Evolutionary conservation across 2,888 invertebrate genomes (phyloP).

Genomic region (Ophraella communa): DNA sequence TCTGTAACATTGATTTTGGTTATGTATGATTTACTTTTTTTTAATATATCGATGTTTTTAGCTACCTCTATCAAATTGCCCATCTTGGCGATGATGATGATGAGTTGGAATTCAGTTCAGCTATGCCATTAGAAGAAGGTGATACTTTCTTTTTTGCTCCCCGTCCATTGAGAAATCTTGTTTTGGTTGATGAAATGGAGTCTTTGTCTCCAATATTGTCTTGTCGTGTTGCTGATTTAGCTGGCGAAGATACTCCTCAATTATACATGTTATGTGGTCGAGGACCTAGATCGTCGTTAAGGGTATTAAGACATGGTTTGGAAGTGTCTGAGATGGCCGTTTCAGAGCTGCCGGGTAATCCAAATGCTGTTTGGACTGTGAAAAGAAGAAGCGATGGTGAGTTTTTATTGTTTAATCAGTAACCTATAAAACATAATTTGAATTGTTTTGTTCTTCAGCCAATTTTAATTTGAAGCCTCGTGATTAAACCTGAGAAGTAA

Average conservation of each 20-base stretch:
- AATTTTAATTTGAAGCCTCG: background rate
- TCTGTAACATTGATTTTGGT: no score
- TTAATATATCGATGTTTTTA: constrained; percentile 53
- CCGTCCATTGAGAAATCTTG: constrained; percentile 89
- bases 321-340: constrained; percentile 99
- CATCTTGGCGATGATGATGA: constrained; percentile 99
- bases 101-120: constrained; percentile 97
- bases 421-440: background rate
- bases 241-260: constrained; percentile 99
- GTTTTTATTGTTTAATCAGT: constrained; percentile 51
- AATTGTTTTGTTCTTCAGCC: background rate
- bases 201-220: constrained; percentile 91
- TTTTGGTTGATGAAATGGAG: constrained; percentile 96
- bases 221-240: constrained; percentile 86
- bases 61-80: constrained; percentile 98
- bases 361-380: constrained; percentile 99
- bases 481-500: background rate
- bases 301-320: constrained; percentile 94
- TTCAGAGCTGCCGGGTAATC: constrained; percentile 98
- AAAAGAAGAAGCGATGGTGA: constrained; percentile 95
- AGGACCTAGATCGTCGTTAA: constrained; percentile 90
- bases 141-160: constrained; percentile 99
- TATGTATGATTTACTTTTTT: background rate
- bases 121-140: constrained; percentile 97
- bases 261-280: constrained; percentile 95